phyloP scores from a whole-genome alignment of 2,113 vertebrate genomes.

The Urocitellus parryii region DNA sequence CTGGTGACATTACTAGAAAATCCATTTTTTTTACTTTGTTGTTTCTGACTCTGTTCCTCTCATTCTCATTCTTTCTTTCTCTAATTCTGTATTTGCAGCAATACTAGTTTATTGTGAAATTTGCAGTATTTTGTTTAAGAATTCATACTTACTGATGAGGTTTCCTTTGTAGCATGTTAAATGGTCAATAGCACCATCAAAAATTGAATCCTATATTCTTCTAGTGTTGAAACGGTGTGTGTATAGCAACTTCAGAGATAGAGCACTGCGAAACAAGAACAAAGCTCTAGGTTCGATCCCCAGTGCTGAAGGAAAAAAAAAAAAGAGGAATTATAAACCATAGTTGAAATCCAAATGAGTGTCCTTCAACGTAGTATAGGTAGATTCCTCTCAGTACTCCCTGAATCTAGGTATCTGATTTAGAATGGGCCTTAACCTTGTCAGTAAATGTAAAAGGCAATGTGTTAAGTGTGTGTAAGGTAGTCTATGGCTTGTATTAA shows the following conservation, averaged over 20 bases:
- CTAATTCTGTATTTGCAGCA: not conserved
- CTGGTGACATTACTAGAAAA: not conserved
- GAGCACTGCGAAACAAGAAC: too few relatives aligned
- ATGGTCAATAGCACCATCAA: not conserved
- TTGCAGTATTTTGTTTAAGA: not conserved
- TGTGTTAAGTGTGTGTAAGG: too few relatives aligned
- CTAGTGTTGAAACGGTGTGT: not conserved
- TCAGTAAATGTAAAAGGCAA: not conserved
- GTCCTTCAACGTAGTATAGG: too few relatives aligned
- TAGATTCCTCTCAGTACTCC: fast-evolving
- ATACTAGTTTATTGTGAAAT: not conserved
- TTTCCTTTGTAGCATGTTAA: not conserved
- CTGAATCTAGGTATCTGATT: not conserved
- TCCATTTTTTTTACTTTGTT: not conserved
- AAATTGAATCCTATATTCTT: not conserved
- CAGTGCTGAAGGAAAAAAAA: not conserved
- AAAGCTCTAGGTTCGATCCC: not conserved
- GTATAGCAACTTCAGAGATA: not conserved
- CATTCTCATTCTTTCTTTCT: not conserved
- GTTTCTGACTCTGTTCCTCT: not conserved
- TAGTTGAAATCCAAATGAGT: not conserved
- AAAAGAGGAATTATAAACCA: not conserved
- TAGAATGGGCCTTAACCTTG: fast-evolving
- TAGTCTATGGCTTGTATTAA: not conserved
- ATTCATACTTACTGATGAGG: not conserved